These are phyloP conservation scores for Lepisosteus oculatus DNA, from an alignment of 2,113 vertebrate species.

Conservation along the genomic window DNA sequence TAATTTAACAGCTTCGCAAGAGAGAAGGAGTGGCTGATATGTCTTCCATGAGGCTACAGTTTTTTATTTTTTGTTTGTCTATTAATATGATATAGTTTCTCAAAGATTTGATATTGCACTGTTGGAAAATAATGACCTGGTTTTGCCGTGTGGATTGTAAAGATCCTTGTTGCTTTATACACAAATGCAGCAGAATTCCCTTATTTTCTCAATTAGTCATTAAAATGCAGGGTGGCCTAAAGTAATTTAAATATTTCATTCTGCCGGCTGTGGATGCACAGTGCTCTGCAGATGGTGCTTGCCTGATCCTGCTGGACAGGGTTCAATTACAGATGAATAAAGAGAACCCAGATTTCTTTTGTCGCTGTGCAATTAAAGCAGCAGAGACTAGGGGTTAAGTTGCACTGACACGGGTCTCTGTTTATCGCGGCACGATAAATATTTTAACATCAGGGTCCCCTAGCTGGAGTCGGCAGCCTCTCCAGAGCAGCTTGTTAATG, in stretches of 20 bases:
- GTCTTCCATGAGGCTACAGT: slow-evolving; percentile 5
- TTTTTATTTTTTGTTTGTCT: background rate
- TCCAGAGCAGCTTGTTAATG: slow-evolving; percentile 47
- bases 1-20: slow-evolving; percentile 75
- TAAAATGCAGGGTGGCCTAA: slow-evolving; percentile 67
- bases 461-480: slow-evolving; percentile 38
- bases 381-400: slow-evolving; percentile 31
- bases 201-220: slow-evolving; percentile 37
- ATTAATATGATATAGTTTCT: background rate
- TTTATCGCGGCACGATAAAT: slow-evolving; percentile 48
- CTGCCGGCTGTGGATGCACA: slow-evolving; percentile 67
- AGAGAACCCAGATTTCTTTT: slow-evolving; percentile 79
- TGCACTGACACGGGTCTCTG: slow-evolving; percentile 27
- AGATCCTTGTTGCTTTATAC: background rate
- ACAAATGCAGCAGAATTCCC: slow-evolving; percentile 7
- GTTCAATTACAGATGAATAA: slow-evolving; percentile 77
- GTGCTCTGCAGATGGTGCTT: slow-evolving; percentile 68
- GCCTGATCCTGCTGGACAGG: slow-evolving; percentile 70
- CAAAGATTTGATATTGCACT: background rate
- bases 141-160: background rate
- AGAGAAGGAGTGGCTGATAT: slow-evolving; percentile 57
- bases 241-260: slow-evolving; percentile 78
- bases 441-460: slow-evolving; percentile 49
- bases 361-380: slow-evolving; percentile 67
- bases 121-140: background rate